Evolutionary conservation across 1,140 invertebrate genomes (phyloP).

Genomic region (Dolichoris vasculosae): DNA sequence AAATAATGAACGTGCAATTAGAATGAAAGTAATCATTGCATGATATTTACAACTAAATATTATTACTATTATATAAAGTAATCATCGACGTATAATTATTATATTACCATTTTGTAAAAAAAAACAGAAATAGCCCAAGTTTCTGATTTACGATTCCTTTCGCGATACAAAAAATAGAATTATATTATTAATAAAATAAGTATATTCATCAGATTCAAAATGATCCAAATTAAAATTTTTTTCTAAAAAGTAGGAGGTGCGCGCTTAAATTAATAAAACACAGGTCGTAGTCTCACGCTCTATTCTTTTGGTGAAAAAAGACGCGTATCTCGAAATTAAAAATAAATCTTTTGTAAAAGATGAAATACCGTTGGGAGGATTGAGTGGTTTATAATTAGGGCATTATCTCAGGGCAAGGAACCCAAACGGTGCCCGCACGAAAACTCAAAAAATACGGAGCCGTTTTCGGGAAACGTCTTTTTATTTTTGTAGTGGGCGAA

Average conservation of each 20-base stretch:
- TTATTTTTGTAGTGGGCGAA: constrained; percentile 17
- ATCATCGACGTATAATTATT: neutral
- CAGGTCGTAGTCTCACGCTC: neutral
- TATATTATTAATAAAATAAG: constrained; percentile 1
- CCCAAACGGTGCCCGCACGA: neutral
- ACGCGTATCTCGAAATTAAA: neutral
- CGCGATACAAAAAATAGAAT: neutral
- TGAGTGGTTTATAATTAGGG: constrained; percentile 42
- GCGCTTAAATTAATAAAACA: neutral
- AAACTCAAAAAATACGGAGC: constrained; percentile 24
- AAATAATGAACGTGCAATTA: too few relatives aligned
- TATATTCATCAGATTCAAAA: neutral
- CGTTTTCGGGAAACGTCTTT: neutral
- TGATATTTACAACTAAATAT: too few relatives aligned
- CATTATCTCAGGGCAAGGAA: neutral
- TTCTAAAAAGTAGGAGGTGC: neutral
- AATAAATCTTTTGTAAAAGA: constrained; percentile 32
- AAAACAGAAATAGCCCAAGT: neutral
- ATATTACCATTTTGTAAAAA: neutral
- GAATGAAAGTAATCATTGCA: too few relatives aligned
- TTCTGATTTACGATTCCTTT: neutral
- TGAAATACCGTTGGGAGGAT: constrained; percentile 35
- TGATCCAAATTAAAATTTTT: neutral
- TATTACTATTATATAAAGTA: neutral
- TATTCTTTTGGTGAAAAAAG: neutral